Conservation (phyloP, 2,888 invertebrate genomes). For the Diplazon laetatorius region DNA sequence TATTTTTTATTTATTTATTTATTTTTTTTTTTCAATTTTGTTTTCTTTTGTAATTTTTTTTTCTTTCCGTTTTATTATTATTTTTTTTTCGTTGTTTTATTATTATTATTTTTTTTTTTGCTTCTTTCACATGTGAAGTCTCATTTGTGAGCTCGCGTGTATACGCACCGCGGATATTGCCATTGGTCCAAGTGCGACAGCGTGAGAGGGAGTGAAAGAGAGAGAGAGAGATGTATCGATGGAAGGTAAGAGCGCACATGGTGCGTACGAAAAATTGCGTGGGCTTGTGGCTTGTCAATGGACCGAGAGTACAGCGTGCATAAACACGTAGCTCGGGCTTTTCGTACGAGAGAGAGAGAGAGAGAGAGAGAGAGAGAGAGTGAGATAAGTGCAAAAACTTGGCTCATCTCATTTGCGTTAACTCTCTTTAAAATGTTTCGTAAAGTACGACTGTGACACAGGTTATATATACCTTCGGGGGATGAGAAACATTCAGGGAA, state of each 20-base stretch:
- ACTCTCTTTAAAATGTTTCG: slow-evolving; percentile 12
- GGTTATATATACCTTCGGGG: slow-evolving; percentile 1
- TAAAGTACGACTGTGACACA: slow-evolving; percentile 34
- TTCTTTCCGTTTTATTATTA: background rate
- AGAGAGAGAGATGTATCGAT: background rate
- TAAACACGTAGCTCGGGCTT: slow-evolving; percentile 40
- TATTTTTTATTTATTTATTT: slow-evolving; percentile 5
- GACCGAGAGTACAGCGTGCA: slow-evolving; percentile 38
- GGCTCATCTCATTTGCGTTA: slow-evolving; percentile 38
- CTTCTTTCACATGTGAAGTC: slow-evolving; percentile 16
- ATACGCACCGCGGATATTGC: slow-evolving; percentile 6
- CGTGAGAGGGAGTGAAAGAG: slow-evolving; percentile 1
- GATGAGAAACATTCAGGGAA: slow-evolving; percentile 27
- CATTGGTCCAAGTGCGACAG: slow-evolving; percentile 7
- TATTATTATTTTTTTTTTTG: slow-evolving; percentile 5
- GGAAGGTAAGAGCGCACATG: slow-evolving; percentile 25
- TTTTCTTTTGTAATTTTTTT: slow-evolving; percentile 8
- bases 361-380: background rate
- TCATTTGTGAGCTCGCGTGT: slow-evolving; percentile 19
- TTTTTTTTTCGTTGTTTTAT: background rate
- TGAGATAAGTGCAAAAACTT: no score
- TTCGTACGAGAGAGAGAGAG: slow-evolving; percentile 19
- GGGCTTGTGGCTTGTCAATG: slow-evolving; percentile 61
- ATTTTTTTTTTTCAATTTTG: slow-evolving; percentile 13
- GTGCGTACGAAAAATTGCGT: slow-evolving; percentile 56